Evolutionary conservation across 2,113 vertebrate genomes (phyloP).

Genomic region (Malurus alboscapulatus): DNA sequence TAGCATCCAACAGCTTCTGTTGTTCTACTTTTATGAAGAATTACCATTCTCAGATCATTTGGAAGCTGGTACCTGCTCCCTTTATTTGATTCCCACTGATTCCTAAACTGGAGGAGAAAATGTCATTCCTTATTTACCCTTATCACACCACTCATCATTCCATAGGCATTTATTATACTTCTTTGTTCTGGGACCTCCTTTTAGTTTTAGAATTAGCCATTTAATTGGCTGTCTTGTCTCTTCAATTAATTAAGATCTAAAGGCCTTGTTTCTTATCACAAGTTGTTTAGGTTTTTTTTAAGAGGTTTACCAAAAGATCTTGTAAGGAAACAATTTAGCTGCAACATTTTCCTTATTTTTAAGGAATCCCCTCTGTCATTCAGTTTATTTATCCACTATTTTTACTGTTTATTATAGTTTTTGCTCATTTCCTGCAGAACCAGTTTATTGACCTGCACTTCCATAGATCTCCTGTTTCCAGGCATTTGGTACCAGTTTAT

Average conservation of each 20-base stretch:
- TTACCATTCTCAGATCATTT: background rate
- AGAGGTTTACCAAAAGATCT: background rate
- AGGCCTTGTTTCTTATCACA: background rate
- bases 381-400: background rate
- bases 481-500: background rate
- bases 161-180: background rate
- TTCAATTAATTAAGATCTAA: background rate
- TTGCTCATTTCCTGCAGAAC: background rate
- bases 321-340: background rate
- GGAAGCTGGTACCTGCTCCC: background rate
- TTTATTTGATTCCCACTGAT: background rate
- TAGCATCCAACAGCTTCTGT: background rate
- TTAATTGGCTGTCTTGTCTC: background rate
- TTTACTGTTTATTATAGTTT: background rate
- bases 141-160: background rate
- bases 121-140: background rate
- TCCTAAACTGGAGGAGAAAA: background rate
- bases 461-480: background rate
- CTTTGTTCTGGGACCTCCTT: background rate
- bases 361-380: background rate
- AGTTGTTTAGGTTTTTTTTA: background rate
- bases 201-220: background rate
- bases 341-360: background rate
- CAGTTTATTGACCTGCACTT: background rate
- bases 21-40: background rate